phyloP scores from a whole-genome alignment of 2,113 vertebrate species.

The Chunga burmeisteri region DNA sequence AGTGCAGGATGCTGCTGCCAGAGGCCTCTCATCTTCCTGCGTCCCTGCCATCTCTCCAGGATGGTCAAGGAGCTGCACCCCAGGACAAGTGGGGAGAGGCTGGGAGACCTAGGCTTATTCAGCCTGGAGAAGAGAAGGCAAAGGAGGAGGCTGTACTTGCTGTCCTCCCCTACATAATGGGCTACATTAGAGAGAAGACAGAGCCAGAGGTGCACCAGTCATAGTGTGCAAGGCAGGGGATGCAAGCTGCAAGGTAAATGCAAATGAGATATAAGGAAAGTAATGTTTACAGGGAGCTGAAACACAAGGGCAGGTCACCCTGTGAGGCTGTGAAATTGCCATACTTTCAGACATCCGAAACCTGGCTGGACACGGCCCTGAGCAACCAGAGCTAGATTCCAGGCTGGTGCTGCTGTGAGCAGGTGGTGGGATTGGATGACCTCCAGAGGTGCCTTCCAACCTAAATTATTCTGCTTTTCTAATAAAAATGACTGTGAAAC shows the following conservation, averaged over 20 bases:
- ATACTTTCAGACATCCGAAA: background rate
- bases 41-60: background rate
- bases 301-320: background rate
- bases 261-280: background rate
- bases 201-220: background rate
- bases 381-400: background rate
- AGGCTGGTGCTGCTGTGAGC: background rate
- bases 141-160: background rate
- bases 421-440: constrained; percentile 10
- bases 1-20: background rate
- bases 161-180: background rate
- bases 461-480: background rate
- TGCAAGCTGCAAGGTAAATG: background rate
- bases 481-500: background rate
- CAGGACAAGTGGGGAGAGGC: background rate
- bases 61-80: background rate
- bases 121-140: background rate
- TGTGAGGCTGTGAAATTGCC: background rate
- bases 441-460: background rate
- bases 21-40: background rate
- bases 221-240: background rate
- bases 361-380: background rate
- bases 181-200: background rate
- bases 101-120: background rate
- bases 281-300: background rate